These are phyloP conservation scores for Bombyx huttoni DNA, from an alignment of 2,888 invertebrate species.

Conservation along the genomic window DNA sequence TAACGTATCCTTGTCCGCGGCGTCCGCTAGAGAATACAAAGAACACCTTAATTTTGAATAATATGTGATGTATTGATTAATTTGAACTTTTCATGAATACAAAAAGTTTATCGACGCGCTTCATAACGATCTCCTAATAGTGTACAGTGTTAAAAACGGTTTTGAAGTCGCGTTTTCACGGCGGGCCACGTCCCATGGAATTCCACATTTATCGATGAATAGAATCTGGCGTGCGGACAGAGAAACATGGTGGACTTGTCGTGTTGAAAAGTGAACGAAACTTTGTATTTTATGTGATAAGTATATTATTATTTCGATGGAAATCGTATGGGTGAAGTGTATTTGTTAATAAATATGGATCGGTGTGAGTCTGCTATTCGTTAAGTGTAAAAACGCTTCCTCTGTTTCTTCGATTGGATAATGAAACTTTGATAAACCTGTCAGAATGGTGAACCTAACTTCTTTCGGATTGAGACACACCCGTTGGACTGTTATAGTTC, in stretches of 20 bases:
- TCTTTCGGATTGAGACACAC: slow-evolving; percentile 58
- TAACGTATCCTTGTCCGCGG: slow-evolving; percentile 33
- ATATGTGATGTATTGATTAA: slow-evolving; percentile 73
- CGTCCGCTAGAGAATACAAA: slow-evolving; percentile 59
- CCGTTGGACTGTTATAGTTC: slow-evolving; percentile 69
- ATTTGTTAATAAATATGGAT: slow-evolving; percentile 49
- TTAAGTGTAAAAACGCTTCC: slow-evolving; percentile 13
- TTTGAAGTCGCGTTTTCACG: slow-evolving; percentile 35
- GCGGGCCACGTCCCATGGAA: slow-evolving; percentile 66
- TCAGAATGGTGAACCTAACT: slow-evolving; percentile 61
- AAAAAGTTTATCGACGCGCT: slow-evolving; percentile 23
- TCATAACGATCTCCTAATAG: slow-evolving; percentile 19
- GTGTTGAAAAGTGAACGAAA: slow-evolving; percentile 43
- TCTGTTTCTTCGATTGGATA: slow-evolving; percentile 33
- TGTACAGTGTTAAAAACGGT: slow-evolving; percentile 28
- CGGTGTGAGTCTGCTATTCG: slow-evolving; percentile 32
- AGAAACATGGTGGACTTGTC: slow-evolving; percentile 65
- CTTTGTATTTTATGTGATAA: slow-evolving; percentile 27
- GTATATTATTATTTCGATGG: slow-evolving; percentile 8
- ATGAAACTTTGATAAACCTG: slow-evolving; percentile 41
- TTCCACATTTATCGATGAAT: slow-evolving; percentile 70
- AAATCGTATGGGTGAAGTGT: slow-evolving; percentile 15
- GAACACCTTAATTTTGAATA: slow-evolving; percentile 67
- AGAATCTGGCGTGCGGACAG: slow-evolving; percentile 59
- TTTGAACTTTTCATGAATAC: slow-evolving; percentile 52